Base-by-base conservation (phyloP, 2,797 vertebrate species). In the Mustela erminea region DNA sequence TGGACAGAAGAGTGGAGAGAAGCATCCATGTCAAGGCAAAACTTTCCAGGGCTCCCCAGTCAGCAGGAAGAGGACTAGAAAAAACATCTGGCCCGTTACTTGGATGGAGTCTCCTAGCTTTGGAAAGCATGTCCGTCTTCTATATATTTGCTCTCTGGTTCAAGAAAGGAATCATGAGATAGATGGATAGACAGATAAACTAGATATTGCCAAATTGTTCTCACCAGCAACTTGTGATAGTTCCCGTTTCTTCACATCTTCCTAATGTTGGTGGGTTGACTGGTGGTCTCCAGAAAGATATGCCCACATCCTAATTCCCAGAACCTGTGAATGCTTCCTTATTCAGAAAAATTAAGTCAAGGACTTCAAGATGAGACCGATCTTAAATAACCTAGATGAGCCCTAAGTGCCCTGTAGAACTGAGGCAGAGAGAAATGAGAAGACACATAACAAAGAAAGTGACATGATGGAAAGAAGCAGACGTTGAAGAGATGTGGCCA, bases 331-430 rank as follows among this genome's bases (percentile, higher is more conserved):
- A 38, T 82, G 29, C 18, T 29, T 41, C 17, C 81, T 78, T 68
- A 83, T 21, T 72, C 90, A 46, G 17, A n/a, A 77, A 82, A 85
- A 94, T 81, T 56, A 90, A 49, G 35, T 80, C 46, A 84, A 86
- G 11, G 35, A 62, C 27, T 81, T 80, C 8, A 25, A 90, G 49
- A 49, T 58, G 35, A 72, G 15, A 54, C 62, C 72, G 58, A n/a
- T 72, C 78, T 32, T 80, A 46, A 46, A 74, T 74, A 80, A 87
- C 62, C 20, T 23, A 14, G 12, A 38, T 95, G 38, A 46, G 1
- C 20, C 7, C 25, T 92, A 81, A 88, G 56, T 88, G 5, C 11
- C 7, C 70, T 38, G 0, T 35, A 29, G 60, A 75, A 41, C 66
- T 74, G 56, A 94, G 49, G 21, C 38, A 66, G 21, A 41, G 77